Evolutionary conservation across 2,888 invertebrate genomes (phyloP).

Genomic region (Lacanobia wlatinum): DNA sequence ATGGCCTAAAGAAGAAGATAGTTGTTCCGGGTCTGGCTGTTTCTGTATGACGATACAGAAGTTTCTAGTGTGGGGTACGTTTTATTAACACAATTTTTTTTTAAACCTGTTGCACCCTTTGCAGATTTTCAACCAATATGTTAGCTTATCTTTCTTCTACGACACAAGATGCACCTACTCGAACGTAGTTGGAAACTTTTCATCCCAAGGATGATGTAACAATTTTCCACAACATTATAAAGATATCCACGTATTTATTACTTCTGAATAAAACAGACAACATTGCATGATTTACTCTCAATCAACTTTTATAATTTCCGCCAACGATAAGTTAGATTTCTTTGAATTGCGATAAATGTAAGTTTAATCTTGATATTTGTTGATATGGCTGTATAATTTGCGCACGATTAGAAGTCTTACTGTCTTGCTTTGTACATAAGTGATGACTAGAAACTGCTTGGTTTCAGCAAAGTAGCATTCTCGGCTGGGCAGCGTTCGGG

Average conservation of each 20-base stretch:
- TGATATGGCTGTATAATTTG: slow-evolving; percentile 23
- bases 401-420: slow-evolving; percentile 26
- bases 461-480: not conserved
- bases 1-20: too few species aligned
- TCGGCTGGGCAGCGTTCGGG: too few species aligned
- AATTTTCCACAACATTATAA: slow-evolving; percentile 6
- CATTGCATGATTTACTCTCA: slow-evolving; percentile 31
- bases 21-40: too few species aligned
- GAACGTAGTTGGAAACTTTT: not conserved
- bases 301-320: slow-evolving; percentile 34
- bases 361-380: slow-evolving; percentile 42
- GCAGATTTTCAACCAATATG: too few species aligned
- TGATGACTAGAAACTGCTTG: slow-evolving; percentile 15
- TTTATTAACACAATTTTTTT: too few species aligned
- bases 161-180: not conserved
- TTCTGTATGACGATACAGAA: too few species aligned
- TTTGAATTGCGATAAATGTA: slow-evolving; percentile 38
- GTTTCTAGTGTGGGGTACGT: too few species aligned
- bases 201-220: not conserved
- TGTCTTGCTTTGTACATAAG: not conserved
- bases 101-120: too few species aligned
- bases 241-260: slow-evolving; percentile 32
- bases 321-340: slow-evolving; percentile 31
- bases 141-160: too few species aligned
- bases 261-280: slow-evolving; percentile 25